Evolutionary conservation across 2,797 vertebrate genomes (phyloP).

Genomic region (Netta rufina): DNA sequence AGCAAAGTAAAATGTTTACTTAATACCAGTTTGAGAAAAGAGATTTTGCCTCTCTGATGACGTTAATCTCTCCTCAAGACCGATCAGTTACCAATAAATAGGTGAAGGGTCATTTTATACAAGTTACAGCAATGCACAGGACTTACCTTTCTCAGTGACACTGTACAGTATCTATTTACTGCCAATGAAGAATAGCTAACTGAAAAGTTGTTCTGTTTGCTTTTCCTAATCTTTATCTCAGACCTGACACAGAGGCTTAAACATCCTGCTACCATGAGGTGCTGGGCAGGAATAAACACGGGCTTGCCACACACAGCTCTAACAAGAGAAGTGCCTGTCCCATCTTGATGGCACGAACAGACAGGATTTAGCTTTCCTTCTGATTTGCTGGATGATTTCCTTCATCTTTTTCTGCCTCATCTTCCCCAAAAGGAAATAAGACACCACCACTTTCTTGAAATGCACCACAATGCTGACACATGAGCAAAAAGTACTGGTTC

Average conservation of each 20-base stretch:
- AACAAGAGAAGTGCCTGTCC: neutral
- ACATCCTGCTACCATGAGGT: neutral
- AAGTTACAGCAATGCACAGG: neutral
- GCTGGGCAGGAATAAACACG: neutral
- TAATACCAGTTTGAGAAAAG: neutral
- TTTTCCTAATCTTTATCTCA: neutral
- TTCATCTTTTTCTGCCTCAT: neutral
- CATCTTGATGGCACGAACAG: neutral
- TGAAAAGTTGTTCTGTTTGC: neutral
- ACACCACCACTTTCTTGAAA: neutral
- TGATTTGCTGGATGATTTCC: fast-evolving
- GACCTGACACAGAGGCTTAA: neutral
- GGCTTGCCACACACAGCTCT: neutral
- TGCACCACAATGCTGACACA: neutral
- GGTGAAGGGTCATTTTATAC: neutral
- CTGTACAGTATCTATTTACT: neutral
- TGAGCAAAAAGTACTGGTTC: neutral
- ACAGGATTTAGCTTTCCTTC: neutral
- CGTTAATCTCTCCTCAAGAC: neutral
- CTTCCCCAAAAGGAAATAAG: neutral
- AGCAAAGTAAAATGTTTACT: neutral
- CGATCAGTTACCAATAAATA: neutral
- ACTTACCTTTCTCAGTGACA: neutral
- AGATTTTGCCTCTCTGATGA: neutral
- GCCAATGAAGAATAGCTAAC: neutral